These are phyloP conservation scores for Pentalonia nigronervosa DNA, from an alignment of 1,140 invertebrate genomes.

Conservation along the genomic window DNA sequence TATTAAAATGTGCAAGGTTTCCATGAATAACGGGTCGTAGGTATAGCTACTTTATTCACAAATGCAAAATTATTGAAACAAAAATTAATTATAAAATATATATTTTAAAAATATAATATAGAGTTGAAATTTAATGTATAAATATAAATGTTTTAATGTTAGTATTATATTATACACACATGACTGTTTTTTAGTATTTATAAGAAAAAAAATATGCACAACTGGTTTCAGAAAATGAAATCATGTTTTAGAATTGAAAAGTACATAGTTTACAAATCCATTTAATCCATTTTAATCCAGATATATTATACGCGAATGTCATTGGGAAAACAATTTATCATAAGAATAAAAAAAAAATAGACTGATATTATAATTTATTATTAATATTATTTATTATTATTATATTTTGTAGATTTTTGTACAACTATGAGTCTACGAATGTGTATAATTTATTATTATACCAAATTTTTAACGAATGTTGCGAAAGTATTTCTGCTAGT, in stretches of 20 bases:
- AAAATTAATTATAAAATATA: slow-evolving; percentile 19
- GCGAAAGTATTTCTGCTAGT: background rate
- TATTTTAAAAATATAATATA: background rate
- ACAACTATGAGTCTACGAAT: no score
- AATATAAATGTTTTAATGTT: background rate
- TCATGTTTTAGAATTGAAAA: slow-evolving; percentile 5
- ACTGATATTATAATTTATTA: background rate
- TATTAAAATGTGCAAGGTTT: background rate
- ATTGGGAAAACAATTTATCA: background rate
- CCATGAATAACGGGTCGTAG: background rate
- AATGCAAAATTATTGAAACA: background rate
- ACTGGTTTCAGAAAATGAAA: background rate
- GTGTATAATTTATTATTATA: background rate
- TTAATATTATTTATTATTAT: no score
- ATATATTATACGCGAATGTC: background rate
- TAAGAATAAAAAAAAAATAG: slow-evolving; percentile 3
- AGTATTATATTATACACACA: background rate
- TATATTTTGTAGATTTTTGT: no score
- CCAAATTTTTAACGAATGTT: background rate
- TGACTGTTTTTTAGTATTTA: background rate
- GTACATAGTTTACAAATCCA: background rate
- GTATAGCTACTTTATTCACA: background rate
- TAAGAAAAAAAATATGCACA: background rate
- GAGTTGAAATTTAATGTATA: background rate
- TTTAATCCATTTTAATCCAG: slow-evolving; percentile 7